Base-by-base conservation (phyloP, 2,113 vertebrate genomes). In the Micronycteris hirsuta region DNA sequence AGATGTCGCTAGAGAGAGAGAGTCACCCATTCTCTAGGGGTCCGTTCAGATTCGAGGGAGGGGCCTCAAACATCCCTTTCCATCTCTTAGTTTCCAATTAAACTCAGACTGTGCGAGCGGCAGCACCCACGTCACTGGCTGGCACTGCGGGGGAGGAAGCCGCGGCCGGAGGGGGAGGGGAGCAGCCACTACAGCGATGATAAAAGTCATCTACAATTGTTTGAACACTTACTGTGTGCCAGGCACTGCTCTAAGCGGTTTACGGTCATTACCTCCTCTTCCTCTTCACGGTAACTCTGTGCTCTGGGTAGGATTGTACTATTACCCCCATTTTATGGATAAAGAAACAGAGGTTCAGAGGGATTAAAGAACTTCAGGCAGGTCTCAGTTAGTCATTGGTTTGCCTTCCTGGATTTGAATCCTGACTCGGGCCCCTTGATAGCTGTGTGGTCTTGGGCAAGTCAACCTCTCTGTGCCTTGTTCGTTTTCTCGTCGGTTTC, bases 71-170 rank as follows among this genome's bases (percentile, higher is more conserved):
- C 86, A 22, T 38, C 80, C 88, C 81, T 83, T 74, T 52, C 76
- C 56, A 22, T 36, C 68, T 45, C n/a, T 36, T 9, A 28, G 86
- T 84, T 82, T 86, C 84, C 94, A 36, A 24, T 28, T 33, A 52
- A 93, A 71, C 84, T 70, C 91, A 58, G 94, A 52, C 81, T 16
- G 65, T 45, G 89, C 4, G 38, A 36, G 54, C 14, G 2, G 91
- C 89, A 16, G 89, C 49, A 15, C 86, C 11, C 61, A 36, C 95
- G 83, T 95, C 92, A 91, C 56, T 7, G 74, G 78, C 92, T 78
- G 89, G 92, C 89, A 28, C 78, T 83, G 96, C 92, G 91, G 91
- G 86, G 95, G 88, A 33, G 96, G 94, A 38, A 63, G 81, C 88
- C 36, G 63, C n/a, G 36, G 76, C 54, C 16, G 6, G 86, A 22